Conservation (phyloP, 1,140 invertebrate species). For the Tetraneura akinire region DNA sequence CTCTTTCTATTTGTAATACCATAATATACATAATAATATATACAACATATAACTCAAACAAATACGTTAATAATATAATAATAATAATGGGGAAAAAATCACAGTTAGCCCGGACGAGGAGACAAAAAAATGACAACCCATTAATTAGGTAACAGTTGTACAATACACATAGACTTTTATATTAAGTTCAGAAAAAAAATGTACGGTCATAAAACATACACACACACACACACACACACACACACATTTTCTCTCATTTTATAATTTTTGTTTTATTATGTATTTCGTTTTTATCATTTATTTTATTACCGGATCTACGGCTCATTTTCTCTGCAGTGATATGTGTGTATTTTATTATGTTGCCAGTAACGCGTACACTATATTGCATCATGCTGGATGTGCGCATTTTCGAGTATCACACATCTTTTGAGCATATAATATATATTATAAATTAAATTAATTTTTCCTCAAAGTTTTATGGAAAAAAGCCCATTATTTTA, state of each 20-base stretch:
- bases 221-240: not conserved
- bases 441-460: slow-evolving; percentile 18
- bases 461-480: not conserved
- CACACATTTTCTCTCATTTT: not conserved
- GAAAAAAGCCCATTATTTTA: slow-evolving; percentile 18
- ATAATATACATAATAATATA: too few species aligned
- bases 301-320: not conserved
- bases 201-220: not conserved
- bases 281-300: not conserved
- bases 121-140: not conserved
- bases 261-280: not conserved
- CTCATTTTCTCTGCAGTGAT: not conserved
- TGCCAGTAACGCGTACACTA: not conserved
- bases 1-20: too few species aligned
- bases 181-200: not conserved
- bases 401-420: not conserved
- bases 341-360: not conserved
- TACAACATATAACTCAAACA: too few species aligned
- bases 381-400: not conserved
- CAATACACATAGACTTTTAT: not conserved
- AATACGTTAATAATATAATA: too few species aligned
- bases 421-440: slow-evolving; percentile 1
- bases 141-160: not conserved
- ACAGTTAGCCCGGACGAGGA: not conserved
- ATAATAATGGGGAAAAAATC: not conserved